Base-by-base conservation (phyloP, 2,888 invertebrate genomes). In the Nomada ferruginata region DNA sequence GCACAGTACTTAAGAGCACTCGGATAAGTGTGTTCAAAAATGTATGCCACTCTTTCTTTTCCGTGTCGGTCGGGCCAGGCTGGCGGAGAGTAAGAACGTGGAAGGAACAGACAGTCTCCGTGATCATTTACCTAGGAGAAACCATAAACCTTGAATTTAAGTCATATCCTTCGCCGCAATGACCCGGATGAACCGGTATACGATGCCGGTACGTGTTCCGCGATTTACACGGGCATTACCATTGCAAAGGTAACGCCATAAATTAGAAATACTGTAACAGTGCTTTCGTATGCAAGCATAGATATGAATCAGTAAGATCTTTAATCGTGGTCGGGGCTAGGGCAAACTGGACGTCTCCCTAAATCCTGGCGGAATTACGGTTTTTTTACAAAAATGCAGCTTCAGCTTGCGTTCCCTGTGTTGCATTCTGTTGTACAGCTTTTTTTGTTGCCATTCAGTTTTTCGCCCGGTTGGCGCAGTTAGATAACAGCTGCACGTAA, bases 271-370 rank as follows among this genome's bases (percentile, higher is more conserved):
- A 85, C 84, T 81, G 84, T 84, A 81, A 85, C 76, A 80, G 82
- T 82, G 84, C 83, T 87, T 86, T 87, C 80, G 84, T 84, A 86
- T 84, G 82, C 89, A 80, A 73, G 76, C 80, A 72, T 80, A 78
- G 85, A 87, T 89, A 89, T 89, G 90, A 90, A 89, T 90, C 90
- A 80, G 83, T 84, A 82, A 87, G 87, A 84, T 89, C 89, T 90
- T 89, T 90, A 89, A 87, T 90, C 87, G 89, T 63, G 63, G 72
- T 63, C 42, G 77, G 68, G 63, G 64, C 72, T 79, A 71, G 78
- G 44, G 77, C 57, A 70, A 69, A 76, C 80, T 78, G 72, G 69
- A 60, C 81, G 77, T 68, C 78, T 61, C 61, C 60, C 57, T 74
- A 65, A 80, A 74, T 74, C 65, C 60, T 29, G 42, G 26, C 50